phyloP scores from a whole-genome alignment of 2,113 vertebrate genomes.

The Gadus chalcogrammus region DNA sequence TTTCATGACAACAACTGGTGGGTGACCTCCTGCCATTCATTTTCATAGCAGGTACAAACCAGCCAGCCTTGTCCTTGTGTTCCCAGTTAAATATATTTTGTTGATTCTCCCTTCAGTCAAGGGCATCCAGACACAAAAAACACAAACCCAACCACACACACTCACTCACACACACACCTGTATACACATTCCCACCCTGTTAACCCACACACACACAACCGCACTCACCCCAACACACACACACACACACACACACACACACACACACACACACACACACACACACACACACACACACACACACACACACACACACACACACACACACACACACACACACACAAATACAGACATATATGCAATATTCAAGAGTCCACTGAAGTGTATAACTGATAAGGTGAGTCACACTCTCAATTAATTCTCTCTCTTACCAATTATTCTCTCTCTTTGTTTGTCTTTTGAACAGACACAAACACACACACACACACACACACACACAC shows the following conservation, averaged over 20 bases:
- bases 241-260: slow-evolving; percentile 10
- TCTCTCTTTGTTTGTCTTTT: slow-evolving; percentile 27
- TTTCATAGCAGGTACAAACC: slow-evolving; percentile 55
- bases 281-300: slow-evolving; percentile 12
- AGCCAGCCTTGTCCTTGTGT: slow-evolving; percentile 46
- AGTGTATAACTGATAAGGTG: slow-evolving; percentile 43
- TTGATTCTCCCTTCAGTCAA: slow-evolving; percentile 42
- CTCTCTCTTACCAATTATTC: neutral
- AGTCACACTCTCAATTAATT: slow-evolving; percentile 49
- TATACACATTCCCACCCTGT: too few relatives aligned
- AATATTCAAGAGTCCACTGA: slow-evolving; percentile 36
- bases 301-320: slow-evolving; percentile 10
- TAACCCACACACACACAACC: too few relatives aligned
- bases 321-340: slow-evolving; percentile 18
- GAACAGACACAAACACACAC: neutral
- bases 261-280: slow-evolving; percentile 18
- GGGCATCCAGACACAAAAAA: slow-evolving; percentile 39
- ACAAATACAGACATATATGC: slow-evolving; percentile 17
- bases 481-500: too few relatives aligned
- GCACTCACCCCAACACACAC: neutral
- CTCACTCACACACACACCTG: too few relatives aligned
- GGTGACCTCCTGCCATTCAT: slow-evolving; percentile 55
- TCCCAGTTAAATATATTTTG: neutral
- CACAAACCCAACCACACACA: too few relatives aligned
- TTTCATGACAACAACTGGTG: neutral